Evolutionary conservation across 2,888 invertebrate genomes (phyloP).

Genomic region (Himalopsyche tibetana): DNA sequence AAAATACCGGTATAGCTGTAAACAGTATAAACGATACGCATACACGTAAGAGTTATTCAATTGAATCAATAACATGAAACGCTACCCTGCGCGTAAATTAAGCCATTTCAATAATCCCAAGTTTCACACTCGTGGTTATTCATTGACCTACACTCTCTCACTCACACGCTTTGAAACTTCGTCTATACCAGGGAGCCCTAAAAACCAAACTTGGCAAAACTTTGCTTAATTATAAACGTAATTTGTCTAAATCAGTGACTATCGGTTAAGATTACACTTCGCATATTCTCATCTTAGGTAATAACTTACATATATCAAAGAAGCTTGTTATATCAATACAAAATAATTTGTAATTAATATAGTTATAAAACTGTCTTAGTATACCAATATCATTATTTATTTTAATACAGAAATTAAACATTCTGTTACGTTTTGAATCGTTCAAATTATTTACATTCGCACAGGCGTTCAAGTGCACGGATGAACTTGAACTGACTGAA

Average conservation of each 20-base stretch:
- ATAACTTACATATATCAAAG: background rate
- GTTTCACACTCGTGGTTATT: conserved; percentile 23
- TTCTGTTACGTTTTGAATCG: too few relatives aligned
- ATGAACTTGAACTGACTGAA: too few relatives aligned
- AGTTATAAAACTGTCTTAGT: too few relatives aligned
- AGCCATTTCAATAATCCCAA: conserved; percentile 35
- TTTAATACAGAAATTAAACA: too few relatives aligned
- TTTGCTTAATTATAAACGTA: conserved; percentile 35
- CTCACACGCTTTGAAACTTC: background rate
- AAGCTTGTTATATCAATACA: too few relatives aligned
- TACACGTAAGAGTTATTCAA: background rate
- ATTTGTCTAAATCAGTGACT: conserved; percentile 34
- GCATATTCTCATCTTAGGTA: background rate
- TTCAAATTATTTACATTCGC: too few relatives aligned
- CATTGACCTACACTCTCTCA: conserved; percentile 28
- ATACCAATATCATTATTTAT: too few relatives aligned
- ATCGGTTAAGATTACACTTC: background rate
- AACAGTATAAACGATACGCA: background rate
- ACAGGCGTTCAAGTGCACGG: too few relatives aligned
- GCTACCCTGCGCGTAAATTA: conserved; percentile 43
- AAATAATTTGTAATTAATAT: too few relatives aligned
- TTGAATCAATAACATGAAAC: conserved; percentile 22
- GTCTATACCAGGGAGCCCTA: background rate
- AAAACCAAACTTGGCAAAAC: background rate
- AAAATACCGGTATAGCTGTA: background rate